Percentiles rank a stretch among this genome's conserved stretches.
Conservation (phyloP, 2,888 invertebrate genomes). For the Oxycera nigricornis region DNA sequence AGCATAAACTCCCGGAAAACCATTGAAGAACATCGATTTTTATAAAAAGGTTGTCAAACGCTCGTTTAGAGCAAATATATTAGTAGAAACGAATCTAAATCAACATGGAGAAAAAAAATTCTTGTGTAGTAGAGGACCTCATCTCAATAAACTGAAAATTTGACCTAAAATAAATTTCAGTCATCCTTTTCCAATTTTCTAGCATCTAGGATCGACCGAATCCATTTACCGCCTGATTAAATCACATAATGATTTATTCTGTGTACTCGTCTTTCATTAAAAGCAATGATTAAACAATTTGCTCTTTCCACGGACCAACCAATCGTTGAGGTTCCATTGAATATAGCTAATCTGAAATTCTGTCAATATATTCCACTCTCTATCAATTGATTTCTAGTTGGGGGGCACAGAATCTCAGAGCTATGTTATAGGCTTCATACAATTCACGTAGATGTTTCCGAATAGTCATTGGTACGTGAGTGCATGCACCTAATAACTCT, state of each 20-base stretch:
- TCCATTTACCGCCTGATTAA: conserved; percentile 6
- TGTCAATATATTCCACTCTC: conserved; percentile 14
- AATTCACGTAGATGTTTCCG: conserved; percentile 22
- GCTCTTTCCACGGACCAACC: conserved; percentile 1
- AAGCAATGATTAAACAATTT: conserved; percentile 36
- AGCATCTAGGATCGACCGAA: neutral
- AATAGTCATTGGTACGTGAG: conserved; percentile 29
- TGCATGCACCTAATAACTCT: conserved; percentile 16
- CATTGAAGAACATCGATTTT: too few relatives aligned
- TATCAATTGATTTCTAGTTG: conserved; percentile 15
- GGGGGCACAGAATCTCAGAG: conserved; percentile 17
- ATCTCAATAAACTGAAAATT: too few relatives aligned
- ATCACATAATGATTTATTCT: neutral
- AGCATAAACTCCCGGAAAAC: too few relatives aligned
- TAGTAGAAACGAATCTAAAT: too few relatives aligned
- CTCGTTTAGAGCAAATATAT: too few relatives aligned
- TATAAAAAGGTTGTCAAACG: too few relatives aligned
- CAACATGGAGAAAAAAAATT: too few relatives aligned
- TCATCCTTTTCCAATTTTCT: neutral
- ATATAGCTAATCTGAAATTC: conserved; percentile 36
- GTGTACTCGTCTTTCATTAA: conserved; percentile 23
- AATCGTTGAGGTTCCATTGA: conserved; percentile 12
- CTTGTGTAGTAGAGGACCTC: too few relatives aligned
- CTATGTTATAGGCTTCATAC: conserved; percentile 3
- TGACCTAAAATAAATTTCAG: neutral